These are phyloP conservation scores for Drepana falcataria DNA, from an alignment of 2,888 invertebrate genomes.

Conservation along the genomic window DNA sequence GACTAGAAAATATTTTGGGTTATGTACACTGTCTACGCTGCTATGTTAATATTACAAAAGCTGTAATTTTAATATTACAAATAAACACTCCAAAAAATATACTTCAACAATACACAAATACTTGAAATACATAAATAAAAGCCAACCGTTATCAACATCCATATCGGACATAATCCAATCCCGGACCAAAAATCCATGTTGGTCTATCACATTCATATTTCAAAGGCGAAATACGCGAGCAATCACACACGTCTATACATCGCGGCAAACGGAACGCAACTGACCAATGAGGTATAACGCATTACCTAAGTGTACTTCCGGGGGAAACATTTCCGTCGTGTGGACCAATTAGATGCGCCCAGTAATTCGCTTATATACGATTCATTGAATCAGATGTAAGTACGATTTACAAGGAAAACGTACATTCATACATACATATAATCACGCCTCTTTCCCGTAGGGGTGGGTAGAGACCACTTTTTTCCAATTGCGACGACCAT, in stretches of 20 bases:
- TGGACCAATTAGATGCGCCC: constrained; percentile 45
- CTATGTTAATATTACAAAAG: too few relatives aligned
- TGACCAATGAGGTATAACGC: constrained; percentile 41
- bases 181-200: constrained; percentile 23
- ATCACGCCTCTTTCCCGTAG: too few relatives aligned
- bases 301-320: constrained; percentile 57
- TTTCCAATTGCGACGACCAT: too few relatives aligned
- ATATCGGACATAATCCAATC: constrained; percentile 32
- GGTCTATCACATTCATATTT: constrained; percentile 40
- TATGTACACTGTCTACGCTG: too few relatives aligned
- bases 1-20: too few relatives aligned
- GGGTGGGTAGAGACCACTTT: too few relatives aligned
- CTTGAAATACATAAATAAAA: constrained; percentile 5
- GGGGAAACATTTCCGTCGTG: constrained; percentile 41
- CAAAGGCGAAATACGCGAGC: constrained; percentile 11
- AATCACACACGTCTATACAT: constrained; percentile 28
- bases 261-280: constrained; percentile 37
- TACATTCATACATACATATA: not conserved
- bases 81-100: too few relatives aligned
- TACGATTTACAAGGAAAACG: not conserved
- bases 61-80: too few relatives aligned
- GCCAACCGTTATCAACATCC: constrained; percentile 33
- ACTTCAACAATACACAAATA: too few relatives aligned
- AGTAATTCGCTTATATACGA: constrained; percentile 27
- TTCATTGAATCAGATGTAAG: not conserved